A percentile compares a stretch with the other conserved stretches of the same genome.
Conservation (phyloP, 2,113 vertebrate species). For the Nibea albiflora region DNA sequence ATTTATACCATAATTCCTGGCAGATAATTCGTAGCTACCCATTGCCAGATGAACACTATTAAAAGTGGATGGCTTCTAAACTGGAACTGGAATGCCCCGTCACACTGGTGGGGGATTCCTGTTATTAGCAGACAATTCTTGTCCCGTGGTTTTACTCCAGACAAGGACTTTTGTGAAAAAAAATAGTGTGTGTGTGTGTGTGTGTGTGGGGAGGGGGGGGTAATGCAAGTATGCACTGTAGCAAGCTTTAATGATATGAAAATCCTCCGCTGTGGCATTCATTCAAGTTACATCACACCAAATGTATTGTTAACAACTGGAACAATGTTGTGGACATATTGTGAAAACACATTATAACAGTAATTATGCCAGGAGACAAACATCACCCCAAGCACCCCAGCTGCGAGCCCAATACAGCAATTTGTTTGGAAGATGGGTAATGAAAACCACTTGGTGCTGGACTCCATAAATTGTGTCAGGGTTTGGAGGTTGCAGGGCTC, state of each 20-base stretch:
- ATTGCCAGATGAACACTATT: slow-evolving; percentile 88
- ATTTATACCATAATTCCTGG: slow-evolving; percentile 89
- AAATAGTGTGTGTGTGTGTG: neutral
- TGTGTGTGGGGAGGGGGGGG: neutral
- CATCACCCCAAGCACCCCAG: slow-evolving; percentile 77
- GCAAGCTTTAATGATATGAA: slow-evolving; percentile 38
- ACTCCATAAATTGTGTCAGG: slow-evolving; percentile 85
- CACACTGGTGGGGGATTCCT: slow-evolving; percentile 62
- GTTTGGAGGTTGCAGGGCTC: slow-evolving; percentile 72
- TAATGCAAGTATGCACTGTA: slow-evolving; percentile 30
- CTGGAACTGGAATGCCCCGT: slow-evolving; percentile 48
- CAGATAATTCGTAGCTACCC: slow-evolving; percentile 79
- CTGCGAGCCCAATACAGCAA: slow-evolving; percentile 86
- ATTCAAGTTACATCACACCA: slow-evolving; percentile 38
- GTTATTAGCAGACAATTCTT: slow-evolving; percentile 48
- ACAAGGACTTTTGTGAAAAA: slow-evolving; percentile 30
- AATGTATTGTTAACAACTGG: slow-evolving; percentile 45
- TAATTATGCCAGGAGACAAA: slow-evolving; percentile 63
- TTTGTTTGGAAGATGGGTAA: slow-evolving; percentile 93
- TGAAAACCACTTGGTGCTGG: slow-evolving; percentile 91
- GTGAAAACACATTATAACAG: slow-evolving; percentile 62
- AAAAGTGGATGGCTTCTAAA: slow-evolving; percentile 80
- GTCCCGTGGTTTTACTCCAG: slow-evolving; percentile 34
- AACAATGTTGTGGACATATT: slow-evolving; percentile 52
- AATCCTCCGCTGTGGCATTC: slow-evolving; percentile 34